phyloP scores from a whole-genome alignment of 2,113 vertebrate genomes.

The Machaerirhynchus nigripectus region DNA sequence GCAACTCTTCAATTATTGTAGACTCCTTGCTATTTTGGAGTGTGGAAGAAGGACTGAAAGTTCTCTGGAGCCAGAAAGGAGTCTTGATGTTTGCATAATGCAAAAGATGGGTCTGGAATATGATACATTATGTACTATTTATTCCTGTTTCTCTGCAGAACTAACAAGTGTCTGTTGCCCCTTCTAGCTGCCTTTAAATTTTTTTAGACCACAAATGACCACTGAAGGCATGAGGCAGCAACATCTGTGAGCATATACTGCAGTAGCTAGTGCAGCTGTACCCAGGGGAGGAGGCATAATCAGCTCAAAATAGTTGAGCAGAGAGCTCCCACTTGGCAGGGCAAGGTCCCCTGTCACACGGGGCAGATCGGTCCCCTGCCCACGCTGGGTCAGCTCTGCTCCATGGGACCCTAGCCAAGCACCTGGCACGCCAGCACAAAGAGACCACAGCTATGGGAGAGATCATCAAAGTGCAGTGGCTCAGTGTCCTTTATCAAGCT shows the following conservation, averaged over 20 bases:
- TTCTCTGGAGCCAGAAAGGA: neutral
- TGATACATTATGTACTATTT: neutral
- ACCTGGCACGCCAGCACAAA: neutral
- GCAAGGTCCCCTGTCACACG: neutral
- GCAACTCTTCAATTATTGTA: neutral
- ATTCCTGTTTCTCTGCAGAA: neutral
- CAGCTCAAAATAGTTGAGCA: neutral
- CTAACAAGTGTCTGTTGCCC: neutral
- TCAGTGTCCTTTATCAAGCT: neutral
- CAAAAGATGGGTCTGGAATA: neutral
- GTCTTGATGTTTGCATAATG: neutral
- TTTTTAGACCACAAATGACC: neutral
- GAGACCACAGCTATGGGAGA: neutral
- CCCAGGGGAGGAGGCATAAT: neutral
- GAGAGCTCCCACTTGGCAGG: neutral
- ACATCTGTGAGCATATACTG: neutral
- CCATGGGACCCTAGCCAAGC: neutral
- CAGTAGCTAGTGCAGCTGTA: neutral
- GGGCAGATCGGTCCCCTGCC: neutral
- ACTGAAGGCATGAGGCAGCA: neutral
- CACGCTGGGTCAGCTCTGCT: neutral
- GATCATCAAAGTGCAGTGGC: neutral
- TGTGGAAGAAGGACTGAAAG: neutral
- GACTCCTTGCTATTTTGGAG: neutral
- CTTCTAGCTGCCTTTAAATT: neutral